Evolutionary conservation across 2,888 invertebrate species (phyloP).

Genomic region (Eugnorisma glareosa): DNA sequence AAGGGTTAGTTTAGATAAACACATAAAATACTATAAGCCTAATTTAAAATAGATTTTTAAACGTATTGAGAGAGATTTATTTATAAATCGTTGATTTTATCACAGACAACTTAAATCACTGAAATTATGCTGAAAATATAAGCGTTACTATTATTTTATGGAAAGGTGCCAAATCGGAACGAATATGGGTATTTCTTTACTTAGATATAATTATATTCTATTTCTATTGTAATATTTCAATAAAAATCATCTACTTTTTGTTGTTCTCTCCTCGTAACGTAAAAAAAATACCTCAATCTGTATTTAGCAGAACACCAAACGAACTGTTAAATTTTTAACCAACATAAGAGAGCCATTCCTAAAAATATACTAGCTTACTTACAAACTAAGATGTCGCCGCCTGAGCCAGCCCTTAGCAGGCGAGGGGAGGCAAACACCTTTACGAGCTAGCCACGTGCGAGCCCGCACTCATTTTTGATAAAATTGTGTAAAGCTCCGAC

Average conservation of each 20-base stretch:
- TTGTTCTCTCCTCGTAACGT: background rate
- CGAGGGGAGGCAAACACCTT: conserved; percentile 76
- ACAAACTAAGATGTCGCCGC: conserved; percentile 14
- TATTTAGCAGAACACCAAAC: background rate
- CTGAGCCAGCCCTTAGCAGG: conserved; percentile 29
- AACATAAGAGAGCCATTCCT: background rate
- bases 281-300: no score
- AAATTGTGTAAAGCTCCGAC: conserved; percentile 73
- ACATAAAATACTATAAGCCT: background rate
- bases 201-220: background rate
- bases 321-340: background rate
- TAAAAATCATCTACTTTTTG: background rate
- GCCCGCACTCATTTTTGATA: conserved; percentile 80
- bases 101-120: background rate
- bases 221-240: background rate
- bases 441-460: conserved; percentile 81
- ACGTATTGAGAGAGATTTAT: background rate
- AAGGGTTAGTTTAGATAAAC: background rate
- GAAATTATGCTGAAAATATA: conserved; percentile 9
- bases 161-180: conserved; percentile 28
- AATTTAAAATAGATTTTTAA: background rate
- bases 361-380: conserved; percentile 2
- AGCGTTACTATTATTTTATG: conserved; percentile 7
- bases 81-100: background rate
- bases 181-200: conserved; percentile 6